Conservation (phyloP, 2,113 vertebrate genomes). For the Tyto alba region DNA sequence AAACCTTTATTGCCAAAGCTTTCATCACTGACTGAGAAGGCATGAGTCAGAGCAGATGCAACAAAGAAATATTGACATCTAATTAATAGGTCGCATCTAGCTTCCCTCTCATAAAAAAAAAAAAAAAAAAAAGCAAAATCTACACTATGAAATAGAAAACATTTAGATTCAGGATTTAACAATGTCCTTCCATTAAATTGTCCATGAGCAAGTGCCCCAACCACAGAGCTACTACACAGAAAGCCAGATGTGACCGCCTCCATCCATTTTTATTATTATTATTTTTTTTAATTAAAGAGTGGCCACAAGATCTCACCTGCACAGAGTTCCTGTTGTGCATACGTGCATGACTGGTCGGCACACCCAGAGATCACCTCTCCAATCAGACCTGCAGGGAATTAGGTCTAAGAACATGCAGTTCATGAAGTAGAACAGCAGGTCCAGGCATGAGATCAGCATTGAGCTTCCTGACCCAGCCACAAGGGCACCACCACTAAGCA, state of each 20-base stretch:
- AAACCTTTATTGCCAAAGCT: not conserved
- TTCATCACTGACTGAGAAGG: not conserved
- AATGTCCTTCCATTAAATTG: accelerated
- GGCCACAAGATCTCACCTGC: not conserved
- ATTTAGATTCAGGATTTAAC: not conserved
- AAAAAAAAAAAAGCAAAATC: not conserved
- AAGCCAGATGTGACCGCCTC: not conserved
- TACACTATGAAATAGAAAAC: not conserved
- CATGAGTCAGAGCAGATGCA: not conserved
- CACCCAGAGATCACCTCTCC: not conserved
- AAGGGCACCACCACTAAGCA: accelerated
- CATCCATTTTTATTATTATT: not conserved
- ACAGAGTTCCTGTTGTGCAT: not conserved
- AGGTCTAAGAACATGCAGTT: not conserved
- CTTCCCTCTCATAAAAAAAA: not conserved
- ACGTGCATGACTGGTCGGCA: not conserved
- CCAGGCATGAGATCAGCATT: not conserved
- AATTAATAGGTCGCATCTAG: not conserved
- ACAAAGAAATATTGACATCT: not conserved
- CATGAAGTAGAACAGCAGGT: not conserved
- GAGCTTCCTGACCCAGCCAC: not conserved
- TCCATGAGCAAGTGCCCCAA: not conserved
- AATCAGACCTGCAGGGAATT: not conserved
- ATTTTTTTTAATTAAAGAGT: not conserved
- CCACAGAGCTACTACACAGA: not conserved